These are phyloP conservation scores for Periphyllus acericola DNA, from an alignment of 2,888 invertebrate genomes.

Conservation along the genomic window DNA sequence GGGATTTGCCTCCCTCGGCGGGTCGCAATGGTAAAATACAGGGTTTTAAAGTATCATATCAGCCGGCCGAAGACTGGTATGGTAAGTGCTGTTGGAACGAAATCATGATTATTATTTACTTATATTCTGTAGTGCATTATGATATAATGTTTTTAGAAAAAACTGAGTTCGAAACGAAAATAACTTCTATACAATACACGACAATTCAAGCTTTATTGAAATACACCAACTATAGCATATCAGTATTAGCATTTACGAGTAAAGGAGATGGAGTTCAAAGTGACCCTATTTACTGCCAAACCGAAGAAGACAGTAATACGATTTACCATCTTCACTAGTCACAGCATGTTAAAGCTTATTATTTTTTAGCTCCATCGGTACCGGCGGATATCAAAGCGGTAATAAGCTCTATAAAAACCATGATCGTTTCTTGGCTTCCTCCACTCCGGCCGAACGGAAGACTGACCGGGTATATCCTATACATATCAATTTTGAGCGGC, in stretches of 20 bases:
- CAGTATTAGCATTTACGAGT: slow-evolving; percentile 87
- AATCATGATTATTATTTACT: neutral
- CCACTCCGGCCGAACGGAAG: slow-evolving; percentile 86
- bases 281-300: slow-evolving; percentile 84
- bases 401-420: slow-evolving; percentile 84
- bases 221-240: slow-evolving; percentile 92
- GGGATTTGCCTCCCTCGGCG: slow-evolving; percentile 83
- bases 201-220: slow-evolving; percentile 81
- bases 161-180: slow-evolving; percentile 73
- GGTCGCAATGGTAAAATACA: slow-evolving; percentile 87
- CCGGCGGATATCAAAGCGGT: slow-evolving; percentile 92
- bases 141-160: slow-evolving; percentile 70
- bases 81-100: slow-evolving; percentile 69
- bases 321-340: neutral
- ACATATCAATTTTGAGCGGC: slow-evolving; percentile 82
- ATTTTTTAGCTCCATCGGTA: slow-evolving; percentile 80
- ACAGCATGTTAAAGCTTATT: neutral
- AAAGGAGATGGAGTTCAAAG: slow-evolving; percentile 90
- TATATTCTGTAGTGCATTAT: neutral
- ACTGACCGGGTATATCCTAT: slow-evolving; percentile 83
- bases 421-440: slow-evolving; percentile 89
- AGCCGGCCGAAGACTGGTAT: slow-evolving; percentile 82
- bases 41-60: slow-evolving; percentile 85
- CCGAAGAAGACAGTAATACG: slow-evolving; percentile 84
- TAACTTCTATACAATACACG: slow-evolving; percentile 76